These are phyloP conservation scores for Monodelphis domestica DNA, from an alignment of 2,797 vertebrate genomes.

Conservation along the genomic window DNA sequence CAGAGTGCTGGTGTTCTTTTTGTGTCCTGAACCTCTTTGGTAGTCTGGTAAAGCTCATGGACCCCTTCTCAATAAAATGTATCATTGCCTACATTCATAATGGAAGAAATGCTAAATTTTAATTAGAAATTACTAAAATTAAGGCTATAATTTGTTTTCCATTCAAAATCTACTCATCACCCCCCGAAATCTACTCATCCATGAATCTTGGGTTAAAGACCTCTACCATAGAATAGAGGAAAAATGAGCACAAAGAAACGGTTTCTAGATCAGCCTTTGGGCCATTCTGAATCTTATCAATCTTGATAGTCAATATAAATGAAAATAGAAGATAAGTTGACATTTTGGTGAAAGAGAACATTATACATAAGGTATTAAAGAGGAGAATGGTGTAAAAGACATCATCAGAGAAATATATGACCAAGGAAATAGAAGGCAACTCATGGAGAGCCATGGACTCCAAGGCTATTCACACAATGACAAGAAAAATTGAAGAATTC, in stretches of 20 bases:
- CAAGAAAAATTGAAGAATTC: not conserved
- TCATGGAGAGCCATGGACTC: not conserved
- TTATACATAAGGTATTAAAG: not conserved
- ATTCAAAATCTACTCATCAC: not conserved
- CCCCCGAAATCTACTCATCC: not conserved
- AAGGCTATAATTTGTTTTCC: not conserved
- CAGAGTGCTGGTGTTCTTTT: not conserved
- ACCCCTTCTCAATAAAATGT: not conserved
- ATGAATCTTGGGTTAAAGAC: not conserved
- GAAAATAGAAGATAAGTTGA: not conserved
- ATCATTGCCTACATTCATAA: not conserved
- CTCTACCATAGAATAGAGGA: not conserved
- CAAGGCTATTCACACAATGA: not conserved
- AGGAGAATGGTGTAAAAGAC: not conserved
- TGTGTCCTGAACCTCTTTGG: not conserved
- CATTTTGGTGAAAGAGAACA: not conserved
- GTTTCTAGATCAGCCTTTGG: too few species aligned
- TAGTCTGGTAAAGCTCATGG: not conserved
- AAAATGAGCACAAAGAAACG: not conserved
- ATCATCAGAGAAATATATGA: not conserved
- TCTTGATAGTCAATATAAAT: not conserved
- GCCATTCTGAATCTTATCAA: not conserved
- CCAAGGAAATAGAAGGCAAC: not conserved
- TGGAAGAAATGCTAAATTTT: not conserved
- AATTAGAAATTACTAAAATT: not conserved